These are phyloP conservation scores for Bombus pascuorum DNA, from an alignment of 1,140 invertebrate species.

Conservation along the genomic window DNA sequence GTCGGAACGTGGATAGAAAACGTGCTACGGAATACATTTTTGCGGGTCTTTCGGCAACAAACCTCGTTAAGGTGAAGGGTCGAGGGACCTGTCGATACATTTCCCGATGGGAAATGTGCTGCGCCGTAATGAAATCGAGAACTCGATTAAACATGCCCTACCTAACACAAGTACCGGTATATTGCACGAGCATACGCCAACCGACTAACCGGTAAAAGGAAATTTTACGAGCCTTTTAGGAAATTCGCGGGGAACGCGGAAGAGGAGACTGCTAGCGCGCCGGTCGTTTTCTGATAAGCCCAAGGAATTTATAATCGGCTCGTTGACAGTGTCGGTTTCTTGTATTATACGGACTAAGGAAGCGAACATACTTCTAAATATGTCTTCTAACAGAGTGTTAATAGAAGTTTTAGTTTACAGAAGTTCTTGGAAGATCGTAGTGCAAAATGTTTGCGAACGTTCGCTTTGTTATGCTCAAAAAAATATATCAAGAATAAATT, in stretches of 20 bases:
- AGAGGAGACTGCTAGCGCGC: neutral
- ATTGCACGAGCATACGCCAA: neutral
- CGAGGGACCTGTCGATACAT: neutral
- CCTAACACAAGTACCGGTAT: neutral
- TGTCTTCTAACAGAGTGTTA: too few relatives aligned
- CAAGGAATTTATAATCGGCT: neutral
- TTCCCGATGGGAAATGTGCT: neutral
- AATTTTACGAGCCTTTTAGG: slow-evolving; percentile 23
- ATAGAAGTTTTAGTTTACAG: too few relatives aligned
- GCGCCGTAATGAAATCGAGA: slow-evolving; percentile 38
- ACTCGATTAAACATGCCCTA: slow-evolving; percentile 34
- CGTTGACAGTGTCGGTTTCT: slow-evolving; percentile 7
- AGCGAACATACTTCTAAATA: neutral
- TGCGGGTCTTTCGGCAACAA: slow-evolving; percentile 11
- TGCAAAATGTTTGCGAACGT: too few relatives aligned
- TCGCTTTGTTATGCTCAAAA: too few relatives aligned
- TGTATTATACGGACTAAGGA: neutral
- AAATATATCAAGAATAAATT: too few relatives aligned
- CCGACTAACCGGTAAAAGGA: neutral
- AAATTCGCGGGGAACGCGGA: slow-evolving; percentile 10
- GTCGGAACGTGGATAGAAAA: slow-evolving; percentile 19
- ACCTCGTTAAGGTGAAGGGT: slow-evolving; percentile 8
- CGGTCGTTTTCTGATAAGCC: slow-evolving; percentile 8
- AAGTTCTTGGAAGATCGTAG: too few relatives aligned
- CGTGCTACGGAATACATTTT: slow-evolving; percentile 50